Percentiles rank a stretch among this genome's conserved stretches.
phyloP scores from a whole-genome alignment of 2,888 invertebrate genomes.

The Charanyca ferruginea region DNA sequence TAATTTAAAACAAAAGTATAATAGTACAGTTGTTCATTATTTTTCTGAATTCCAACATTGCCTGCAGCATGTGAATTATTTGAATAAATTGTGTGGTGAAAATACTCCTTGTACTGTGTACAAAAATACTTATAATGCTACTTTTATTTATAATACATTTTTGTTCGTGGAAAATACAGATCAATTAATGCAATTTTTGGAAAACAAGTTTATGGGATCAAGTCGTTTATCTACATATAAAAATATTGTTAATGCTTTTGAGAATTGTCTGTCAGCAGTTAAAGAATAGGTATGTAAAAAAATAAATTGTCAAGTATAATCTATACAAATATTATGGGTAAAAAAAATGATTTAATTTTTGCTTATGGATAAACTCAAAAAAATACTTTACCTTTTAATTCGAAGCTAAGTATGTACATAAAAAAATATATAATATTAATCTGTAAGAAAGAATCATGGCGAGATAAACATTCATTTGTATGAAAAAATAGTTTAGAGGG shows the following conservation, averaged over 20 bases:
- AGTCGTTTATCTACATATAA: slow-evolving; percentile 29
- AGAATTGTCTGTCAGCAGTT: slow-evolving; percentile 37
- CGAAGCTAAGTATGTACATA: no score
- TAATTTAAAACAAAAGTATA: slow-evolving; percentile 12
- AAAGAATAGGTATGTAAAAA: slow-evolving; percentile 3
- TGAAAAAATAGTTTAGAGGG: no score
- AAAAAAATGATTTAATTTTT: no score
- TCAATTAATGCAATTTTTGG: slow-evolving; percentile 45
- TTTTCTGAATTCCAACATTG: slow-evolving; percentile 73
- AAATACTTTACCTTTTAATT: no score
- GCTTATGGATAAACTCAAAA: no score
- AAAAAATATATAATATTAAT: no score
- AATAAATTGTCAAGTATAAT: not conserved
- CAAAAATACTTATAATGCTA: slow-evolving; percentile 65
- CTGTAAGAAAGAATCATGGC: no score
- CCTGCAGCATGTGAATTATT: slow-evolving; percentile 72
- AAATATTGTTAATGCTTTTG: slow-evolving; percentile 45
- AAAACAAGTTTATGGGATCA: slow-evolving; percentile 23
- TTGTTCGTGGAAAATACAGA: slow-evolving; percentile 44
- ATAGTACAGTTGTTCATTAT: slow-evolving; percentile 59
- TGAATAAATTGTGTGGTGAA: slow-evolving; percentile 68
- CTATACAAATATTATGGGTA: no score
- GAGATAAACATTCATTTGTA: no score
- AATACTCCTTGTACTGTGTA: slow-evolving; percentile 60
- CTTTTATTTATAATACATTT: slow-evolving; percentile 68